A percentile compares a stretch with the other conserved stretches of the same genome.
phyloP scores from a whole-genome alignment of 2,113 vertebrate genomes.

The Albula goreensis region DNA sequence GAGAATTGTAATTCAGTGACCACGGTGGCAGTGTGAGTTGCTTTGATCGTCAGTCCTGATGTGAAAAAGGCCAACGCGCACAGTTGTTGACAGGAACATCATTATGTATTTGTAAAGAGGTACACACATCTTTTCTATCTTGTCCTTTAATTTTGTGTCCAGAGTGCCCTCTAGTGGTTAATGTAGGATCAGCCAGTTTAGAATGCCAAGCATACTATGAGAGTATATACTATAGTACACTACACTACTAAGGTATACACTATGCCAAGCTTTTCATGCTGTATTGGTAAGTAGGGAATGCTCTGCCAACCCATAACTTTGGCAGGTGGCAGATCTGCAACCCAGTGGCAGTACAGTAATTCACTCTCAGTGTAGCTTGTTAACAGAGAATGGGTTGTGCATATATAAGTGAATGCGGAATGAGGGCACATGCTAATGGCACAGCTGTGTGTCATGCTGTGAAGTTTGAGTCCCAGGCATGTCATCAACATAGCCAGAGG shows the following conservation, averaged over 20 bases:
- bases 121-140: not conserved
- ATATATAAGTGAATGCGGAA: not conserved
- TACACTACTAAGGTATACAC: too few relatives aligned
- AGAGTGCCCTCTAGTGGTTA: slow-evolving; percentile 23
- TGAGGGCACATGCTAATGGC: too few relatives aligned
- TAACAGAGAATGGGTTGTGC: not conserved
- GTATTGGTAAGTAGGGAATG: too few relatives aligned
- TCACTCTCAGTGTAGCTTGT: not conserved
- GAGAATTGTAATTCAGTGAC: too few relatives aligned
- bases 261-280: too few relatives aligned
- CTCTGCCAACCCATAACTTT: too few relatives aligned
- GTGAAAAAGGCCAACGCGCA: not conserved
- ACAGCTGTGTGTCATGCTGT: too few relatives aligned
- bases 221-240: too few relatives aligned
- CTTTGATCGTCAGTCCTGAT: not conserved
- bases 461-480: too few relatives aligned
- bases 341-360: not conserved
- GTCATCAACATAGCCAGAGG: too few relatives aligned
- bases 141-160: not conserved
- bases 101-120: not conserved
- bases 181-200: not conserved
- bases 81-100: not conserved
- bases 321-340: too few relatives aligned
- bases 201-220: too few relatives aligned
- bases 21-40: not conserved